These are phyloP conservation scores for Poeciliopsis turneri DNA, from an alignment of 2,797 vertebrate genomes.

Conservation along the genomic window DNA sequence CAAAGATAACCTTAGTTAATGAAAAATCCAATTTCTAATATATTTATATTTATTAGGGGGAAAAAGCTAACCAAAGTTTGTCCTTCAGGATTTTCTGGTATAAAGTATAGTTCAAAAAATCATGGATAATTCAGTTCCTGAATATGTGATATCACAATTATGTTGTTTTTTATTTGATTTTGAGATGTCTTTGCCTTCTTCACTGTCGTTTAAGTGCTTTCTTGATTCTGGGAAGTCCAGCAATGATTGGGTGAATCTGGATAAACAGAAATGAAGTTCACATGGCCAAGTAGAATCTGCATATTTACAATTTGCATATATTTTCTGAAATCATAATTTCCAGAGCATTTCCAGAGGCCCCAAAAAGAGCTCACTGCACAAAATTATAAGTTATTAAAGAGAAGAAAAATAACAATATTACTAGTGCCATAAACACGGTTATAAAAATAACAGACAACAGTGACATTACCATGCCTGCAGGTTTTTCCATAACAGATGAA, in stretches of 20 bases:
- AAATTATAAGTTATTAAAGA: not conserved
- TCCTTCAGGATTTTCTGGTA: not conserved
- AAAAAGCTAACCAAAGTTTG: not conserved
- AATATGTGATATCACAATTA: not conserved
- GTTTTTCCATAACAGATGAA: not conserved
- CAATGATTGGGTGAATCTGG: not conserved
- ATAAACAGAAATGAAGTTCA: not conserved
- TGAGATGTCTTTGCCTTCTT: not conserved
- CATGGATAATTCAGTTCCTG: not conserved
- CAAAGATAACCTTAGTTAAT: not conserved
- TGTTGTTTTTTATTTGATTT: not conserved
- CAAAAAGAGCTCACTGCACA: not conserved
- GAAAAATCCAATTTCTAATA: not conserved
- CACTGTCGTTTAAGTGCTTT: not conserved
- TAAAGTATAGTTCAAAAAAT: not conserved
- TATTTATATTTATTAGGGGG: not conserved
- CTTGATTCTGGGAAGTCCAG: not conserved
- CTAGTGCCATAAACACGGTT: not conserved
- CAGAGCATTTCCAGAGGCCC: not conserved
- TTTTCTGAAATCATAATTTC: not conserved
- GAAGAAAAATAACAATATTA: not conserved
- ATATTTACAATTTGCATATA: not conserved
- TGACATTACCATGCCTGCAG: not conserved
- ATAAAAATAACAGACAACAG: not conserved
- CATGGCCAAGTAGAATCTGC: not conserved